Evolutionary conservation across 1,140 invertebrate genomes (phyloP), one percentile per base, ranked within the genome.

Genomic region (Oncopodura yosiiana): DNA sequence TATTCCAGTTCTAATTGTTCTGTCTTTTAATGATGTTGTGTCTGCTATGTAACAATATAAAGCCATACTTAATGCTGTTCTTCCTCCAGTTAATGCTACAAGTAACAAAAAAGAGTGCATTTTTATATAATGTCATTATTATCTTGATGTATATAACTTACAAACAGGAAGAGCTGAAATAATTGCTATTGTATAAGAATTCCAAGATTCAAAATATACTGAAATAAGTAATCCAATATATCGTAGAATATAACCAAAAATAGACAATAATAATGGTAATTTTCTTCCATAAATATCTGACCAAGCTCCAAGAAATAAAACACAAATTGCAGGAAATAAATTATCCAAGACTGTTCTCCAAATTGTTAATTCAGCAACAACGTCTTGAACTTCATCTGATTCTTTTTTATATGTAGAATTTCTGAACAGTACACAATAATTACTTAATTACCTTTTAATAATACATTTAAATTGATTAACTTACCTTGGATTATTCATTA

Each of bases 261-360:
- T 83, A 0, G 87, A 84, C 24, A 91, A 67, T 1, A 91, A 70
- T 74, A 93, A 86, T 63, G 86, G 88, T 5, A 87, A 80, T 67
- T 91, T 91, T 32, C 73, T 9, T 65, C 66, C 52, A 65, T 65
- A 61, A 16, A 57, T 48, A 44, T 61, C 16, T 66, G 21, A 16
- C 70, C 59, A 53, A 57, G 67, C 32, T 59, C 61, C 65, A 11
- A 64, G 51, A 44, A 67, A 69, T 14, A 66, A 36, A 24, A 63
- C 56, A 49, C 56, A 61, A 16, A 66, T 19, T 21, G 66, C 39
- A 1, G 65, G 62, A 16, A 66, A 61, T 9, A 54, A 41, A 36
- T 66, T 56, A 27, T 65, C 59, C 5, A 64, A 32, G 18, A 58
- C 58, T 36, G 63, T 49, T 30, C 49, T 64, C 62, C 66, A 66